A percentile compares a stretch with the other conserved stretches of the same genome.
phyloP scores from a whole-genome alignment of 2,888 invertebrate genomes.

The Hydrotaea cyrtoneurina region DNA sequence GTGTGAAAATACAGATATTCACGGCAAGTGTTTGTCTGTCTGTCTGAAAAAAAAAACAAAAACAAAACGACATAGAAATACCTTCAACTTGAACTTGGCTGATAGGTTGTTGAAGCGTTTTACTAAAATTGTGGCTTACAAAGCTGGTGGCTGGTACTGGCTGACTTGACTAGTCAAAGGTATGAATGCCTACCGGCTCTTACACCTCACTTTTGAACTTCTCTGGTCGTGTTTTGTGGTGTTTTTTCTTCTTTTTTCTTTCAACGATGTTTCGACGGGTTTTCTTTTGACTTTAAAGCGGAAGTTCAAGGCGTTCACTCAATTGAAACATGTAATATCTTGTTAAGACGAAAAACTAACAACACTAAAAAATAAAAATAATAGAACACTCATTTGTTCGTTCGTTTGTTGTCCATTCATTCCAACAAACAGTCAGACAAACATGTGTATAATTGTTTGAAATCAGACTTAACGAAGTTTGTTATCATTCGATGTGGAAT shows the following conservation, averaged over 20 bases:
- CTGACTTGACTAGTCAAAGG: not conserved
- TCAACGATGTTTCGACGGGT: not conserved
- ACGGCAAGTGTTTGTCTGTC: not conserved
- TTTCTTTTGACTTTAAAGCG: constrained; percentile 71
- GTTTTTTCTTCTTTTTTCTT: not conserved
- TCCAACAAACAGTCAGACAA: not conserved
- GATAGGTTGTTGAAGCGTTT: constrained; percentile 25
- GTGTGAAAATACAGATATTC: not conserved
- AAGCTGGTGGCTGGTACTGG: too few species aligned
- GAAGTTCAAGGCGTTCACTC: constrained; percentile 80
- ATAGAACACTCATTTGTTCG: not conserved
- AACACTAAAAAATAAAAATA: not conserved
- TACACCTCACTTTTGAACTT: not conserved
- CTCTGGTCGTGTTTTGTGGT: not conserved
- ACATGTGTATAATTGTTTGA: not conserved
- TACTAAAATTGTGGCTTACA: constrained; percentile 1
- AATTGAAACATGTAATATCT: constrained; percentile 77
- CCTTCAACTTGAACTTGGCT: constrained; percentile 74
- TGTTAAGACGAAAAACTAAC: not conserved
- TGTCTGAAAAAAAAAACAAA: not conserved
- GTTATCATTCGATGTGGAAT: not conserved
- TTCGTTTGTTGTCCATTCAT: not conserved
- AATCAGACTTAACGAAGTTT: not conserved
- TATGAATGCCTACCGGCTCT: not conserved
- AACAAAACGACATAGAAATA: constrained; percentile 70